Percentiles rank a stretch among this genome's conserved stretches.
phyloP scores from a whole-genome alignment of 2,113 vertebrate genomes.

The Arothron firmamentum region DNA sequence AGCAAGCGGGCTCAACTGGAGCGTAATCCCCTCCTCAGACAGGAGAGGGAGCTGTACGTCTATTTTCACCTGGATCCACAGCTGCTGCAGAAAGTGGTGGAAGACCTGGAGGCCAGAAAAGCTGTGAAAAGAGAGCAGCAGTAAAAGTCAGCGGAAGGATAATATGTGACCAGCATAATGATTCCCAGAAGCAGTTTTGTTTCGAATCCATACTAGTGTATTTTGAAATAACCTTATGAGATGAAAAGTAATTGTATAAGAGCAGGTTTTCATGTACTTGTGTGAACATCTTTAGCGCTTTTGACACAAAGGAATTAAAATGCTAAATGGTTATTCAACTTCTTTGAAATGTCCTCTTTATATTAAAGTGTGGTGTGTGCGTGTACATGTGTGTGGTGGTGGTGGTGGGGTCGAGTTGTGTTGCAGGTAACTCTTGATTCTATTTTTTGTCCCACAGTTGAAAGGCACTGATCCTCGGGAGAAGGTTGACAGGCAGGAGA shows the following conservation, averaged over 20 bases:
- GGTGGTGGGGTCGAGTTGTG: too few species aligned
- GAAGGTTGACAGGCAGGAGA: constrained; percentile 45
- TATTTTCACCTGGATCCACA: constrained; percentile 82
- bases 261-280: too few species aligned
- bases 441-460: constrained; percentile 13
- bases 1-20: constrained; percentile 79
- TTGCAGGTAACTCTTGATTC: background rate
- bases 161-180: background rate
- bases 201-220: too few species aligned
- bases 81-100: constrained; percentile 78
- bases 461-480: constrained; percentile 9
- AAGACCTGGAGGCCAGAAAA: constrained; percentile 78
- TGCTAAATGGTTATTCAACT: too few species aligned
- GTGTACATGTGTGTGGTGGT: too few species aligned
- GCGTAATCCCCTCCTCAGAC: constrained; percentile 72
- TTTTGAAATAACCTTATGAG: too few species aligned
- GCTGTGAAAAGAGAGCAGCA: constrained; percentile 45
- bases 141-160: constrained; percentile 5
- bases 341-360: too few species aligned
- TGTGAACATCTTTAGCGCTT: too few species aligned
- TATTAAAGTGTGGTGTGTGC: too few species aligned
- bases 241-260: too few species aligned
- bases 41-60: constrained; percentile 86
- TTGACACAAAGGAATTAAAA: too few species aligned
- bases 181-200: background rate